Evolutionary conservation across 1,140 invertebrate genomes (phyloP), one percentile per base, ranked within the genome.

Genomic region (Rhynchophorus ferrugineus): DNA sequence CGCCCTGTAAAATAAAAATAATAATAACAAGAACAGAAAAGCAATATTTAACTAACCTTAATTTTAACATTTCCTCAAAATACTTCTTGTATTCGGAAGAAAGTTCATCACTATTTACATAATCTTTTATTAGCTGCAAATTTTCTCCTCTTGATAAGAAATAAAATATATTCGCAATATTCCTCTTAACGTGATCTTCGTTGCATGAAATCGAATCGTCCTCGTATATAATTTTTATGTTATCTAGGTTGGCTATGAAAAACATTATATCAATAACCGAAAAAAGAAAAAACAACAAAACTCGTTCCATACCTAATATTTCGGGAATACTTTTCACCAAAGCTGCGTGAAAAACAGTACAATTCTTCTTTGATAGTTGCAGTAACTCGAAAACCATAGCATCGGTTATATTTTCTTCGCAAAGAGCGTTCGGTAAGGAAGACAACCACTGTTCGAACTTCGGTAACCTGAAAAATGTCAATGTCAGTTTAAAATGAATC

Each of bases 361-460:
- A 54, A 22, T 56, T 56, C 38, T 56, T 58, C 33, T 54, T 51
- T 13, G 49, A 51, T 18, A 58, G 20, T 16, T 49, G 18, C n/a
- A 58, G 34, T 33, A 61, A 22, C n/a, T 13, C 39, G 7, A 20
- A 20, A 20, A 58, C 17, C 14, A 20, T 45, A 1, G 22, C 34
- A 49, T 54, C 38, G 24, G 34, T 43, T 21, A 59, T 43, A 29
- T 34, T 16, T 13, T 53, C 6, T 35, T 52, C 33, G 20, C 53
- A 56, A 13, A 59, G 45, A 35, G 53, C 18, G 14, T 56, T 34
- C 2, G 57, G 49, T 11, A 59, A 29, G 39, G 69, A 65, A 43
- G 62, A 65, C 1, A 75, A 54, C 74, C 75, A 77, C 17, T 52
- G 53, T 44, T 70, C 60, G 61, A 69, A 75, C 21, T 45, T 37